A percentile compares a stretch with the other conserved stretches of the same genome.
These are phyloP conservation scores for Ammospiza caudacuta DNA, from an alignment of 2,113 vertebrate species.

Conservation along the genomic window DNA sequence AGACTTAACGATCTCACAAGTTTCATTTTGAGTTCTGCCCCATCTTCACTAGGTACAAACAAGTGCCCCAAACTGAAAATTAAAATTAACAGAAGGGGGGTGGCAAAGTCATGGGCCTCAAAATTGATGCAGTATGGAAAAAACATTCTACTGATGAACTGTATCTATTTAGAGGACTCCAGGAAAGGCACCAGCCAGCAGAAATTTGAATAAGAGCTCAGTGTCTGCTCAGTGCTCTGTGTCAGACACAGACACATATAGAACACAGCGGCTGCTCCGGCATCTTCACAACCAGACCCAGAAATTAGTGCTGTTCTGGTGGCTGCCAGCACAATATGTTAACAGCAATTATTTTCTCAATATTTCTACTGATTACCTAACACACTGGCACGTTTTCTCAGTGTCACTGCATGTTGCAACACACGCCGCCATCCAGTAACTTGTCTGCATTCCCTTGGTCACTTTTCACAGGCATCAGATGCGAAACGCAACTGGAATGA, in stretches of 20 bases:
- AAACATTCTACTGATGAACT: neutral
- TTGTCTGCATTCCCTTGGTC: constrained; percentile 39
- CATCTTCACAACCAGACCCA: constrained; percentile 47
- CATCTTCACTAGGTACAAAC: neutral
- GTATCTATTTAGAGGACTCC: constrained; percentile 24
- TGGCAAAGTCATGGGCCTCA: neutral
- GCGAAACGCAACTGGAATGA: neutral
- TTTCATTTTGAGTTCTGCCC: constrained; percentile 29
- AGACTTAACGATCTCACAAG: neutral
- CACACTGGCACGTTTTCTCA: constrained; percentile 20
- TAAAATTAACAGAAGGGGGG: neutral
- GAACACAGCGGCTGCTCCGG: constrained; percentile 22
- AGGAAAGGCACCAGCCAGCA: constrained; percentile 49
- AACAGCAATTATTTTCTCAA: constrained; percentile 58
- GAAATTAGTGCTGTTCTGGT: constrained; percentile 8
- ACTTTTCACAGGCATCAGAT: constrained; percentile 6
- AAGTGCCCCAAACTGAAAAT: neutral
- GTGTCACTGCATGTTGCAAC: constrained; percentile 32
- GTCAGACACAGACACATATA: constrained; percentile 43
- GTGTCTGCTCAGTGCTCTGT: constrained; percentile 18
- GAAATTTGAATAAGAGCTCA: constrained; percentile 34
- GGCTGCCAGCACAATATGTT: constrained; percentile 50
- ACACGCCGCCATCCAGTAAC: constrained; percentile 13
- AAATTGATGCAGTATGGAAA: neutral
- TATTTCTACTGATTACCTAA: constrained; percentile 61